phyloP scores from a whole-genome alignment of 2,797 vertebrate genomes.

The Scleropages formosus region DNA sequence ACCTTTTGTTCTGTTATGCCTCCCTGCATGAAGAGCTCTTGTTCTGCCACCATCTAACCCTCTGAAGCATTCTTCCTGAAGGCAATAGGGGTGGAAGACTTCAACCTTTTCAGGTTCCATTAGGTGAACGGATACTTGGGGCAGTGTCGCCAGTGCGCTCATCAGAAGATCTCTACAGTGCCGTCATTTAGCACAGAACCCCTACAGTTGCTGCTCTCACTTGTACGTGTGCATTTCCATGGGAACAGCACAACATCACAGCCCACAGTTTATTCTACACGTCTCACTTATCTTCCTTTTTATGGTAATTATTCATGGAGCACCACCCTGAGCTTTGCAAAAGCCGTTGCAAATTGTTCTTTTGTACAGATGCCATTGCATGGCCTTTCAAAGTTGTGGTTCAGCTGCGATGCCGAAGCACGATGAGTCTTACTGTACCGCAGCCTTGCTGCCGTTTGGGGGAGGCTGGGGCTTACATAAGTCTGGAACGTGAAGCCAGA shows the following conservation, averaged over 20 bases:
- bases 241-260: background rate
- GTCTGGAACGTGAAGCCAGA: slow-evolving; percentile 13
- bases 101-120: background rate
- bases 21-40: slow-evolving; percentile 35
- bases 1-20: slow-evolving; percentile 53
- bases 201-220: background rate
- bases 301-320: slow-evolving; percentile 1
- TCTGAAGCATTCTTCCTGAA: slow-evolving; percentile 31
- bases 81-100: slow-evolving; percentile 36
- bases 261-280: background rate
- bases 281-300: background rate
- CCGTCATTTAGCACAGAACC: background rate
- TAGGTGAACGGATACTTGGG: background rate
- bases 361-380: background rate
- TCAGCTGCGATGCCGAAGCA: background rate
- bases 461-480: slow-evolving; percentile 13
- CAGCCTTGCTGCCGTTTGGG: background rate
- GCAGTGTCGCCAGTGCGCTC: background rate
- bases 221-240: slow-evolving; percentile 1
- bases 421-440: background rate
- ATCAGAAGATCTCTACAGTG: background rate
- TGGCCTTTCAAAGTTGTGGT: background rate
- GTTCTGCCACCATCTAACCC: slow-evolving; percentile 1
- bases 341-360: background rate
- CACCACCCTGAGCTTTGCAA: too few species aligned